A percentile compares a stretch with the other conserved stretches of the same genome.
Evolutionary conservation across 2,797 vertebrate genomes (phyloP).

Genomic region (Notolabrus celidotus): DNA sequence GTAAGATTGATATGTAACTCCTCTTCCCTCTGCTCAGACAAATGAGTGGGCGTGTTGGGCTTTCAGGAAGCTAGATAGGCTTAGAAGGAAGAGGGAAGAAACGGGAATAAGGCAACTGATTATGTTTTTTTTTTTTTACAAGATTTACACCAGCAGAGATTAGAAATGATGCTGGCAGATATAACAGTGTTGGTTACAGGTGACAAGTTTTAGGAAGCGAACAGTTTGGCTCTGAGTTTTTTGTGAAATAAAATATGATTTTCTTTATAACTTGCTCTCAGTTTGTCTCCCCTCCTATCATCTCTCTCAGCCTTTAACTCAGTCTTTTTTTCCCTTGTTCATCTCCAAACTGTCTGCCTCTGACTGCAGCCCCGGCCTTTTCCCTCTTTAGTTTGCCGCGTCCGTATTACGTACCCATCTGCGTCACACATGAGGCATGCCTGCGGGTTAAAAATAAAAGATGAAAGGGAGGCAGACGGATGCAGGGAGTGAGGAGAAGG

Average conservation of each 20-base stretch:
- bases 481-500: conserved; percentile 53
- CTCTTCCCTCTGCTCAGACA: conserved; percentile 79
- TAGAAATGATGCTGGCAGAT: conserved; percentile 15
- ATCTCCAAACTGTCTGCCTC: conserved; percentile 7
- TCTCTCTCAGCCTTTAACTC: not conserved
- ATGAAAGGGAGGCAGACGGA: conserved; percentile 71
- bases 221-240: not conserved
- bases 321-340: not conserved
- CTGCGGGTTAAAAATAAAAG: conserved; percentile 86
- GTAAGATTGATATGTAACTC: conserved; percentile 83
- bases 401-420: conserved; percentile 76
- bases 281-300: not conserved
- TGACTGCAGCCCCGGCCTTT: conserved; percentile 46
- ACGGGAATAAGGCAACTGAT: conserved; percentile 37
- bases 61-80: conserved; percentile 66
- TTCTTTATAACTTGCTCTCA: not conserved
- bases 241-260: not conserved
- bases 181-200: conserved; percentile 5
- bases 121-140: conserved; percentile 29
- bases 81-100: conserved; percentile 33
- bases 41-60: conserved; percentile 80
- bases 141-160: not conserved
- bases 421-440: conserved; percentile 83
- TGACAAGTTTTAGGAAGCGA: conserved; percentile 14
- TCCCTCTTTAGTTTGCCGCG: conserved; percentile 62